These are phyloP conservation scores for Platysteira castanea DNA, from an alignment of 2,113 vertebrate genomes.

Conservation along the genomic window DNA sequence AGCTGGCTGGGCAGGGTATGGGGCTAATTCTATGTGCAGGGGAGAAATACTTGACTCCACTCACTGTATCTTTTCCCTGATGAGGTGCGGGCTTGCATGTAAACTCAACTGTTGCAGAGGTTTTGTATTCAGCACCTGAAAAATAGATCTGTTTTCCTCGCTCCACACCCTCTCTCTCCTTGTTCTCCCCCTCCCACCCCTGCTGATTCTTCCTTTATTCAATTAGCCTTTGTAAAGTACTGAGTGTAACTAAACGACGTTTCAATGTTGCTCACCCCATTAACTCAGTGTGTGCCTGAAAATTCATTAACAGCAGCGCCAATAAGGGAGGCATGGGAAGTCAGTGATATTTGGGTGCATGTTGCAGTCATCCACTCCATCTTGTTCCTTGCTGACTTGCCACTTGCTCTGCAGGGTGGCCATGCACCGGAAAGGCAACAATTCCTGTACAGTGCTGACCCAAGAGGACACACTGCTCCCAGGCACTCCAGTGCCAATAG, in stretches of 20 bases:
- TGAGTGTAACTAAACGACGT: conserved; percentile 5
- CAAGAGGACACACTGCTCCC: conserved; percentile 29
- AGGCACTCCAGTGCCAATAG: conserved; percentile 31
- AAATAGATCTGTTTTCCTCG: conserved; percentile 12
- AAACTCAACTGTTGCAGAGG: conserved; percentile 34
- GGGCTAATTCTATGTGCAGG: neutral
- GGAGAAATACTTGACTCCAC: conserved; percentile 28
- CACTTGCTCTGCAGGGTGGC: fast-evolving
- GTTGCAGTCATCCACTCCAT: neutral
- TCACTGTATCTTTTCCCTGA: neutral
- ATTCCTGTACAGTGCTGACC: conserved; percentile 46
- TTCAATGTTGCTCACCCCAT: neutral
- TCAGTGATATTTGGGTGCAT: fast-evolving
- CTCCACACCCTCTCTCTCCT: neutral
- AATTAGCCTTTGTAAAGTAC: conserved; percentile 23
- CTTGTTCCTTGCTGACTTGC: neutral
- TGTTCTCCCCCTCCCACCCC: neutral
- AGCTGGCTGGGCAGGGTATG: conserved; percentile 40
- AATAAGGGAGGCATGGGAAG: neutral
- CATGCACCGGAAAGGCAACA: neutral
- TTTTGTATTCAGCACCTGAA: conserved; percentile 40
- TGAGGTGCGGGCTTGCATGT: conserved; percentile 11
- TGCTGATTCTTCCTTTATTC: conserved; percentile 11
- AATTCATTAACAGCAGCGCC: neutral
- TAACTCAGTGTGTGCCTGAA: conserved; percentile 21